Conservation (phyloP, 2,113 vertebrate genomes). For the Actenoides hombroni region DNA sequence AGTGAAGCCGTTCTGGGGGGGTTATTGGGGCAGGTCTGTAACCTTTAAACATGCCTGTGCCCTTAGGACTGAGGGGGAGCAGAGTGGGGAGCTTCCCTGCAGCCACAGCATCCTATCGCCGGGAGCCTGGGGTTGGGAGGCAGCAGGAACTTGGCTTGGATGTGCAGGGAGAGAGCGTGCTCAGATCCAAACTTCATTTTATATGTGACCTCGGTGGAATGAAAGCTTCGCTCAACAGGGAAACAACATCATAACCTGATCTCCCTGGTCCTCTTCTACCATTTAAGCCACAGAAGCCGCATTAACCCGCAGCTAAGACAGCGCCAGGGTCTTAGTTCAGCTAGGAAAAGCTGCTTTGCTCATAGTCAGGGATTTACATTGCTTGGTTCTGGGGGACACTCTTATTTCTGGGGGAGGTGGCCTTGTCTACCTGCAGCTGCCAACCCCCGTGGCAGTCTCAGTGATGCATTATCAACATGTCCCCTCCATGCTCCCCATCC, state of each 20-base stretch:
- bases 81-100: neutral
- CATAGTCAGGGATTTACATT: neutral
- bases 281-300: neutral
- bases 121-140: neutral
- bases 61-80: neutral
- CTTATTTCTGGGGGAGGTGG: accelerated
- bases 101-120: neutral
- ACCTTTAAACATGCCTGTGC: neutral
- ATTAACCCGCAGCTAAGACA: neutral
- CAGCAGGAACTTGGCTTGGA: neutral
- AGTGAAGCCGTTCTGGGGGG: constrained; percentile 64
- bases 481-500: accelerated
- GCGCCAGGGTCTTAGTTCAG: neutral
- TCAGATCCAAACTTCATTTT: neutral
- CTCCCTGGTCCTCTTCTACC: neutral
- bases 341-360: neutral
- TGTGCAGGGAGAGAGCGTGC: neutral
- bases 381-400: neutral
- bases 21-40: constrained; percentile 73
- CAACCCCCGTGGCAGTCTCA: accelerated
- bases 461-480: neutral
- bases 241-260: neutral
- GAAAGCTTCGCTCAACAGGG: neutral
- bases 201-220: neutral
- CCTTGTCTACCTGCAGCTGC: neutral